Conservation (phyloP, 2,113 vertebrate species). For the Plectropomus leopardus region DNA sequence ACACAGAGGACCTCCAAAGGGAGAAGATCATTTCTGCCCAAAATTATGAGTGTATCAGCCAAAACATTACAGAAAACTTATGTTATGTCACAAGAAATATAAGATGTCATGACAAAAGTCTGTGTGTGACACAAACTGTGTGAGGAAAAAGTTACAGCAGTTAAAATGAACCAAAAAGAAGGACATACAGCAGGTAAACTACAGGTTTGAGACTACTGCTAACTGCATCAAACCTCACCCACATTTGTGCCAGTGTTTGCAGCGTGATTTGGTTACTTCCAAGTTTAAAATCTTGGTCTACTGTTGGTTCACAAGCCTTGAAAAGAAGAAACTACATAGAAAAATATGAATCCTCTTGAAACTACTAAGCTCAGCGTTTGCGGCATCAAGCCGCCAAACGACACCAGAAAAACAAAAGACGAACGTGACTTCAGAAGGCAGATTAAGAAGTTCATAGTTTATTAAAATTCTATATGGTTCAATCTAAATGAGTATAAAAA, state of each 20-base stretch:
- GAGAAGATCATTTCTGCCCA: neutral
- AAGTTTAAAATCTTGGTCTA: conserved; percentile 34
- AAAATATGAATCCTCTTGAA: conserved; percentile 46
- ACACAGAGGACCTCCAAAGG: no score
- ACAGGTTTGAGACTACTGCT: conserved; percentile 9
- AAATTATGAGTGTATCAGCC: neutral
- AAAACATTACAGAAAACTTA: neutral
- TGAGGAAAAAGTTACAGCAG: neutral
- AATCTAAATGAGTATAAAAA: conserved; percentile 70
- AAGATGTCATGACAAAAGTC: neutral
- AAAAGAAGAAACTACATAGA: neutral
- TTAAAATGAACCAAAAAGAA: neutral
- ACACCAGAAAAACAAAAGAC: conserved; percentile 41
- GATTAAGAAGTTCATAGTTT: conserved; percentile 73
- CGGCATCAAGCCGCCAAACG: conserved; percentile 32
- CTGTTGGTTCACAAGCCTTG: conserved; percentile 12
- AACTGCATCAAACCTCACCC: conserved; percentile 16
- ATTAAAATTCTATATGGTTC: conserved; percentile 78
- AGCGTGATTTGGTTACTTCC: conserved; percentile 23
- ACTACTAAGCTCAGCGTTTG: conserved; percentile 20
- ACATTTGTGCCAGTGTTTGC: conserved; percentile 33
- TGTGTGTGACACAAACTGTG: no score
- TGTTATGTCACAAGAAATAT: neutral
- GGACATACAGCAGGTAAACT: neutral
- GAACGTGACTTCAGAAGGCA: conserved; percentile 72